Percentiles rank a stretch among this genome's conserved stretches.
These are phyloP conservation scores for Stenchaetothrips biformis DNA, from an alignment of 2,888 invertebrate genomes.

Conservation along the genomic window DNA sequence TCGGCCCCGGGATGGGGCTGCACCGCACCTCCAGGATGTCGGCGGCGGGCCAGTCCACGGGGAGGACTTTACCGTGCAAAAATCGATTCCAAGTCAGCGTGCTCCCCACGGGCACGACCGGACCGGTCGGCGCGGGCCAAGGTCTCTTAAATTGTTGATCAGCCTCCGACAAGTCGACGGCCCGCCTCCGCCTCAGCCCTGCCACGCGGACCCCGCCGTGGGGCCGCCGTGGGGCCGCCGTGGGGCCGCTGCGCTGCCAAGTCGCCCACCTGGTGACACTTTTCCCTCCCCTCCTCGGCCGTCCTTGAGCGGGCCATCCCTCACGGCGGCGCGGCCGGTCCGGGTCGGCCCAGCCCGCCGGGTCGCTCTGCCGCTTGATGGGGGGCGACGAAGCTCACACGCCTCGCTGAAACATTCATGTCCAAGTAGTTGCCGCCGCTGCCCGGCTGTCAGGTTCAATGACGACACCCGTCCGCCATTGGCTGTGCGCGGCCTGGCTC, in stretches of 20 bases:
- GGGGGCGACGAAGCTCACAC: no score
- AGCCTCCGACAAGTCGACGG: background rate
- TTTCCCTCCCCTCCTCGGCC: background rate
- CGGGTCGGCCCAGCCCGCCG: no score
- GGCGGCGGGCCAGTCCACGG: background rate
- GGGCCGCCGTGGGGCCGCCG: no score
- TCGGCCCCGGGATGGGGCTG: no score
- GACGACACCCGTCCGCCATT: no score
- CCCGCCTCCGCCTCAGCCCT: background rate
- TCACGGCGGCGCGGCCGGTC: no score
- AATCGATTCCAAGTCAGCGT: background rate
- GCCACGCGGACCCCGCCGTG: background rate
- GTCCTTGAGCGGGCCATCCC: background rate
- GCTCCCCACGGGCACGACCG: background rate
- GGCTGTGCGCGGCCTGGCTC: no score
- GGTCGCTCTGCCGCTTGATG: no score
- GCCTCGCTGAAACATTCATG: no score
- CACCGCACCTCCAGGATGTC: no score
- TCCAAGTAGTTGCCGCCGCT: no score
- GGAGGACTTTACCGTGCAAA: background rate
- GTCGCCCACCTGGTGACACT: background rate
- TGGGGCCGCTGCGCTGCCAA: background rate
- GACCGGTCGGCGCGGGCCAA: background rate
- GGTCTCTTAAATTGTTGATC: conserved; percentile 13
- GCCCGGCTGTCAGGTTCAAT: no score